Evolutionary conservation across 1,140 invertebrate species (phyloP).

Genomic region (Tetraneura akinire): DNA sequence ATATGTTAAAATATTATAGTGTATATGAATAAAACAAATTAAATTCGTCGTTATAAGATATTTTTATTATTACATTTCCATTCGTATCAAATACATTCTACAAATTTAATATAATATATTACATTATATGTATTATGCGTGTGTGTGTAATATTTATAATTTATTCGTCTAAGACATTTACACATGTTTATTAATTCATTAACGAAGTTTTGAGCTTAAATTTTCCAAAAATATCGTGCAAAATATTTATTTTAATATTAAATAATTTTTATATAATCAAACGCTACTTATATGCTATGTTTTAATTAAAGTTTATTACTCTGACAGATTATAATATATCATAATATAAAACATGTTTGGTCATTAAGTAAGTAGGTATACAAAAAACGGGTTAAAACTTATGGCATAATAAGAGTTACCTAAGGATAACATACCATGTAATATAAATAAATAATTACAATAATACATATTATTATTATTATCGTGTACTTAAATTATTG

Average conservation of each 20-base stretch:
- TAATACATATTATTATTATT: not conserved
- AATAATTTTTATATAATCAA: not conserved
- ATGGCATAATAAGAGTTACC: not conserved
- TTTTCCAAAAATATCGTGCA: not conserved
- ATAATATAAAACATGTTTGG: constrained; percentile 20
- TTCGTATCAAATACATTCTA: not conserved
- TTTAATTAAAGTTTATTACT: not conserved
- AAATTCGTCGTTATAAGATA: too few species aligned
- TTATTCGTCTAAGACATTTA: not conserved
- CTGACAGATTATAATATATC: not conserved
- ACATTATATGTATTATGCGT: not conserved
- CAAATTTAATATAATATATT: not conserved
- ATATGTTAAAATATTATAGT: too few species aligned
- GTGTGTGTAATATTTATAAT: too few species aligned
- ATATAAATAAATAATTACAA: constrained; percentile 8
- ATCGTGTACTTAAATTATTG: constrained; percentile 3
- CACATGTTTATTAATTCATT: not conserved
- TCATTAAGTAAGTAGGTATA: constrained; percentile 34
- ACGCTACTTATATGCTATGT: too few species aligned
- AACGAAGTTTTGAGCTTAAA: constrained; percentile 20
- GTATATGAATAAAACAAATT: too few species aligned
- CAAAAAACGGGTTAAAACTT: constrained; percentile 12
- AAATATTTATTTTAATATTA: not conserved
- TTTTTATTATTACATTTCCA: not conserved
- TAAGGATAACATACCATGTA: not conserved